These are phyloP conservation scores for Philaethria dido DNA, from an alignment of 2,888 invertebrate genomes.

Conservation along the genomic window DNA sequence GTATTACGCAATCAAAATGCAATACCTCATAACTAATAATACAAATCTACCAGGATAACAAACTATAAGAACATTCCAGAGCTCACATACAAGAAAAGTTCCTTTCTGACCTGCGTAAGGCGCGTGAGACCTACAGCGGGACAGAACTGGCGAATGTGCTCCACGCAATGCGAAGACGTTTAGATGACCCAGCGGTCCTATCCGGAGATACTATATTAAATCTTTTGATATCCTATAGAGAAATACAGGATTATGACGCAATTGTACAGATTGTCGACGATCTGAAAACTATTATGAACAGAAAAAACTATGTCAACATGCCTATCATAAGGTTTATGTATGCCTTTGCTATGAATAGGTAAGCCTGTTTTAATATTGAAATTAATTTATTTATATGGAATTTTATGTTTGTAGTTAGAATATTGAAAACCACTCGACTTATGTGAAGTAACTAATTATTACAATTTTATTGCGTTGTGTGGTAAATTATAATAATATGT, in stretches of 20 bases:
- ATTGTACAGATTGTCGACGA: slow-evolving; percentile 99
- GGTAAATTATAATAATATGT: too few relatives aligned
- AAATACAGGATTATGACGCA: slow-evolving; percentile 97
- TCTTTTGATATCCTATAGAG: slow-evolving; percentile 95
- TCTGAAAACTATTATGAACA: slow-evolving; percentile 93
- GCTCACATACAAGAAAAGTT: slow-evolving; percentile 99
- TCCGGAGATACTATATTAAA: slow-evolving; percentile 98
- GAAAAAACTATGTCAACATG: slow-evolving; percentile 94
- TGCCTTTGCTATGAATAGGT: slow-evolving; percentile 98
- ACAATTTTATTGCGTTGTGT: too few relatives aligned
- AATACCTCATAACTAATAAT: neutral
- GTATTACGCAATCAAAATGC: too few relatives aligned
- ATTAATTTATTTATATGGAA: neutral
- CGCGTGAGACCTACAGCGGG: slow-evolving; percentile 93
- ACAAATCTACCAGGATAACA: neutral
- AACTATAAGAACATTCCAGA: slow-evolving; percentile 73
- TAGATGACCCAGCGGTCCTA: slow-evolving; percentile 98
- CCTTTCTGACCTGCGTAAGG: slow-evolving; percentile 95
- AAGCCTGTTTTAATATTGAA: slow-evolving; percentile 41
- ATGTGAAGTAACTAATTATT: neutral
- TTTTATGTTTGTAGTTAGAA: slow-evolving; percentile 16
- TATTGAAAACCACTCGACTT: neutral
- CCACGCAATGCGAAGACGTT: slow-evolving; percentile 94
- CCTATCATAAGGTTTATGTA: slow-evolving; percentile 96
- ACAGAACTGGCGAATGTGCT: slow-evolving; percentile 91